Evolutionary conservation across 2,113 vertebrate species (phyloP).

Genomic region (Acrocephalus kingi): DNA sequence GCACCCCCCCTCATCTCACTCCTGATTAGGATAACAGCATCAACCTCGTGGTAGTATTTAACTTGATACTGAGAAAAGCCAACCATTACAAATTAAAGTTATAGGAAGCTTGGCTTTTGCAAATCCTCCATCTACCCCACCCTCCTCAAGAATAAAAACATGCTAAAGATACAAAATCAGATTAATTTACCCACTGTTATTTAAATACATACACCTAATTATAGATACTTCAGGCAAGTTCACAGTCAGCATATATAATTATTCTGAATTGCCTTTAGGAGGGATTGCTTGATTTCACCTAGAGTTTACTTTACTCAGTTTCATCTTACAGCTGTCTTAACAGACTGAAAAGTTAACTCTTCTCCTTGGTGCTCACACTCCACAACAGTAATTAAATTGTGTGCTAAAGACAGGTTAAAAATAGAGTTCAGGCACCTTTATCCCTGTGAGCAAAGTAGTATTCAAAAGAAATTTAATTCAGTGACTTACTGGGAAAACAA

Average conservation of each 20-base stretch:
- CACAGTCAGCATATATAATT: background rate
- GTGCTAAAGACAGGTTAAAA: background rate
- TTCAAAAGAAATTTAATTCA: background rate
- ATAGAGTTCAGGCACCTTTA: background rate
- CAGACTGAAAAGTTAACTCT: background rate
- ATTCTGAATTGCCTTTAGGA: background rate
- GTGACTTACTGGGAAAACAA: background rate
- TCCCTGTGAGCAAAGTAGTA: background rate
- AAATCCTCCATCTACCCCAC: background rate
- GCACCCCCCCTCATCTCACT: fast-evolving
- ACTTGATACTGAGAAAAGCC: background rate
- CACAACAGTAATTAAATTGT: background rate
- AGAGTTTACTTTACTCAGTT: background rate
- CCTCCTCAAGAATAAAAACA: background rate
- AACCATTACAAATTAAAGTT: background rate
- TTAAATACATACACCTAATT: background rate
- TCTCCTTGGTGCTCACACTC: background rate
- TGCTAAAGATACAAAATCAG: background rate
- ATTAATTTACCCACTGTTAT: background rate
- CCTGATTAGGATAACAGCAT: background rate
- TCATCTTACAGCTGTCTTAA: background rate
- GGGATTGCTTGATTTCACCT: background rate
- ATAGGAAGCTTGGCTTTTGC: background rate
- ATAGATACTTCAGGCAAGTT: background rate
- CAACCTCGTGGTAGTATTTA: background rate